A percentile compares a stretch with the other conserved stretches of the same genome.
Conservation (phyloP, 1,140 invertebrate genomes). For the Vanessa atalanta region DNA sequence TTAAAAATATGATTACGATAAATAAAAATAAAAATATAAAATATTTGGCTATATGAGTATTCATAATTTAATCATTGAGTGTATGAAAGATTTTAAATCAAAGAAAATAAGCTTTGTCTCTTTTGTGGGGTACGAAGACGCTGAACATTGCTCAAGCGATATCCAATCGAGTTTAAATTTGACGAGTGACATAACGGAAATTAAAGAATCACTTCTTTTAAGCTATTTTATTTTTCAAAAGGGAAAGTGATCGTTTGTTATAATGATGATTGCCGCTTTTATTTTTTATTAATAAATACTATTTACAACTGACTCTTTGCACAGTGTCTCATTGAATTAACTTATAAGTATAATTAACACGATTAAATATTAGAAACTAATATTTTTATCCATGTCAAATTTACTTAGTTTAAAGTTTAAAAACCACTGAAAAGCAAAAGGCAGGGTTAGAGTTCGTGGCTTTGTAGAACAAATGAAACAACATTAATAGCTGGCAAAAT, state of each 20-base stretch:
- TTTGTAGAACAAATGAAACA: slow-evolving; percentile 43
- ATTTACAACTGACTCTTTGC: too few species aligned
- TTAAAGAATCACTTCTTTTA: slow-evolving; percentile 64
- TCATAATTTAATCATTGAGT: too few species aligned
- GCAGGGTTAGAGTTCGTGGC: slow-evolving; percentile 16
- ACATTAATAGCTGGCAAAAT: slow-evolving; percentile 55
- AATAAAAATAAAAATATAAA: too few species aligned
- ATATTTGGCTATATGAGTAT: too few species aligned
- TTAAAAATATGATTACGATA: too few species aligned
- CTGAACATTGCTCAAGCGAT: slow-evolving; percentile 60
- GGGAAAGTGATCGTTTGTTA: slow-evolving; percentile 37
- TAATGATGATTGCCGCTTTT: slow-evolving; percentile 43
- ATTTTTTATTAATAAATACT: not conserved
- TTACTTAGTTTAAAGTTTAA: not conserved
- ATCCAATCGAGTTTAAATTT: slow-evolving; percentile 73
- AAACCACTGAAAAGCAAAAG: slow-evolving; percentile 7
- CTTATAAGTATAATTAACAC: too few species aligned
- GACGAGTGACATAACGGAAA: slow-evolving; percentile 78
- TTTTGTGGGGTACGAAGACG: slow-evolving; percentile 40
- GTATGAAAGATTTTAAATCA: slow-evolving; percentile 23
- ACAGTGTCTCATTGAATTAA: too few species aligned
- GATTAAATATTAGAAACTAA: not conserved
- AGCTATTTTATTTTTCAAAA: slow-evolving; percentile 29
- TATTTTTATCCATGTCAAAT: not conserved
- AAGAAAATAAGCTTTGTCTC: slow-evolving; percentile 28